Conservation (phyloP, 2,888 invertebrate species). For the Pyrgus malvae region DNA sequence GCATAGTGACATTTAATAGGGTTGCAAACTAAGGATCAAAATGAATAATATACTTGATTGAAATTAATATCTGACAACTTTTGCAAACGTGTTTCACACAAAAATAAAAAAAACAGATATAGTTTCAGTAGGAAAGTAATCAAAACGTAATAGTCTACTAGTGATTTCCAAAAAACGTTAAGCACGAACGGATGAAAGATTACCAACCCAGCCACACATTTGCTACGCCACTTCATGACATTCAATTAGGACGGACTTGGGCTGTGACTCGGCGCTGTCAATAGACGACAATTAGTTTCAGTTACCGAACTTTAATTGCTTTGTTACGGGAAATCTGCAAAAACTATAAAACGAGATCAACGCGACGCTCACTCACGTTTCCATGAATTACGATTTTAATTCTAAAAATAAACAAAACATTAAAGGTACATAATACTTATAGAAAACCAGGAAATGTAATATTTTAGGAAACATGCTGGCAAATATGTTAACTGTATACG, state of each 20-base stretch:
- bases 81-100: no score
- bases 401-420: neutral
- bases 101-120: no score
- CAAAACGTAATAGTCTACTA: no score
- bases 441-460: no score
- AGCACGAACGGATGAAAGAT: constrained; percentile 6
- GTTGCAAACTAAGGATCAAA: no score
- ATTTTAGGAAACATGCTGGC: no score
- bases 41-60: no score
- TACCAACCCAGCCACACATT: constrained; percentile 40
- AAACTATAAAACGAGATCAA: constrained; percentile 31
- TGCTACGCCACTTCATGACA: constrained; percentile 46
- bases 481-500: no score
- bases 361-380: constrained; percentile 2
- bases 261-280: constrained; percentile 39
- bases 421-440: neutral
- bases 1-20: no score
- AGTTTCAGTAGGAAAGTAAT: no score
- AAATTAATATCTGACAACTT: no score
- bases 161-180: neutral
- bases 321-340: constrained; percentile 39
- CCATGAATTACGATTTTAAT: neutral
- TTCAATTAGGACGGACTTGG: constrained; percentile 48
- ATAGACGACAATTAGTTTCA: constrained; percentile 50
- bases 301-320: constrained; percentile 41